These are phyloP conservation scores for Platichthys flesus DNA, from an alignment of 2,113 vertebrate genomes.

Conservation along the genomic window DNA sequence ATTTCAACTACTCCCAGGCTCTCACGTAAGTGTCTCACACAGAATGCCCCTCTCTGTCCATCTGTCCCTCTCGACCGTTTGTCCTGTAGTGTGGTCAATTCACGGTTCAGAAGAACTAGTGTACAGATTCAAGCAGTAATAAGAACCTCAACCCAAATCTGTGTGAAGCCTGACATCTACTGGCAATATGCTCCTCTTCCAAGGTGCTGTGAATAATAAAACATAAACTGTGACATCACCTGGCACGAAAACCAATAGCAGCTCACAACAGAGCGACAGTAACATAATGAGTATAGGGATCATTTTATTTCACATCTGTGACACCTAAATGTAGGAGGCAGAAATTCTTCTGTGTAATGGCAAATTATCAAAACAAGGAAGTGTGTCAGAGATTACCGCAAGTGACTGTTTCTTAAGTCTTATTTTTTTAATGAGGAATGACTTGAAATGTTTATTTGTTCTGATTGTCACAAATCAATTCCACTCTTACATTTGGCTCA, in stretches of 20 bases:
- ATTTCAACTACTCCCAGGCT: slow-evolving; percentile 96
- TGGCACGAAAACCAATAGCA: too few relatives aligned
- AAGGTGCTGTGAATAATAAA: slow-evolving; percentile 13
- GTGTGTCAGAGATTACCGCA: neutral
- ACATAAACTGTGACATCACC: slow-evolving; percentile 6
- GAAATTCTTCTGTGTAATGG: too few relatives aligned
- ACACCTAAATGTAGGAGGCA: too few relatives aligned
- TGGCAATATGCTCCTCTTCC: neutral
- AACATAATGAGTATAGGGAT: neutral
- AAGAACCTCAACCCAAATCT: slow-evolving; percentile 12
- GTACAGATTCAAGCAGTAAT: neutral
- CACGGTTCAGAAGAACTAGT: neutral
- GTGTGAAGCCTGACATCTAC: slow-evolving; percentile 70
- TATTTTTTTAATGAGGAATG: neutral
- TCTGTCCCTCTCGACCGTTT: neutral
- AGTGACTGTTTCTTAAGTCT: neutral
- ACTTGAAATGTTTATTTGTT: neutral
- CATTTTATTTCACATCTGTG: too few relatives aligned
- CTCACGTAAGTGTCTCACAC: slow-evolving; percentile 87
- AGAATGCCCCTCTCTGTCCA: neutral
- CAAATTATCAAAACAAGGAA: neutral
- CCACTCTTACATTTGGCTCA: neutral
- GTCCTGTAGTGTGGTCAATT: neutral
- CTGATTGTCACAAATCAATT: neutral
- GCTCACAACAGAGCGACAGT: too few relatives aligned